phyloP scores from a whole-genome alignment of 2,888 invertebrate genomes.

The Mesorhabditis spiculigera region DNA sequence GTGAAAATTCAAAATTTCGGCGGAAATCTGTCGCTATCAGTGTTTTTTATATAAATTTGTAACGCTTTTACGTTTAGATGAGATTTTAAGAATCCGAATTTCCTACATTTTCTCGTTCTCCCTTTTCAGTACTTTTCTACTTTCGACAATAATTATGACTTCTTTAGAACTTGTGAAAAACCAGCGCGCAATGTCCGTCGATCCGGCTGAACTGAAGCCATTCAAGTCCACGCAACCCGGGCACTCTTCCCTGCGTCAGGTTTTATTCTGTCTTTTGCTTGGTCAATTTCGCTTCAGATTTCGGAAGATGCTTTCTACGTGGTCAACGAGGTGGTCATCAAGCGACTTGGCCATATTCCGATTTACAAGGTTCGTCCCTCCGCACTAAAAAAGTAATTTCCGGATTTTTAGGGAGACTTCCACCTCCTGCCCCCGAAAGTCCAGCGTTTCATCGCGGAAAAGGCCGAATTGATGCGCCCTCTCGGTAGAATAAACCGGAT shows the following conservation, averaged over 20 bases:
- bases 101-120: no score
- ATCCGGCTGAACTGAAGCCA: slow-evolving; percentile 46
- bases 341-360: slow-evolving; percentile 61
- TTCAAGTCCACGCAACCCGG: slow-evolving; percentile 48
- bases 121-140: no score
- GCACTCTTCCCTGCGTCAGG: slow-evolving; percentile 41
- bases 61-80: no score
- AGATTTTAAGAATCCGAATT: no score
- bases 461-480: slow-evolving; percentile 59
- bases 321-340: slow-evolving; percentile 61
- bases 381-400: slow-evolving; percentile 6
- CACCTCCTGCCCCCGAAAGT: slow-evolving; percentile 59
- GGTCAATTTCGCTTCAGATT: slow-evolving; percentile 35
- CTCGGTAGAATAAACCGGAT: slow-evolving; percentile 26
- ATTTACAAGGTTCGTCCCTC: slow-evolving; percentile 57
- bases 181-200: slow-evolving; percentile 32
- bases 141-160: no score
- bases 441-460: slow-evolving; percentile 60
- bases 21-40: no score
- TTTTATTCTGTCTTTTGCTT: background rate
- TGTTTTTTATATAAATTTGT: no score
- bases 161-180: no score
- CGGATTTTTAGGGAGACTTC: slow-evolving; percentile 60
- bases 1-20: no score
- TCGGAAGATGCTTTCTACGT: slow-evolving; percentile 59